Percentiles rank a stretch among this genome's conserved stretches.
Evolutionary conservation across 2,888 invertebrate genomes (phyloP).

Genomic region (Octonoba sinensis): DNA sequence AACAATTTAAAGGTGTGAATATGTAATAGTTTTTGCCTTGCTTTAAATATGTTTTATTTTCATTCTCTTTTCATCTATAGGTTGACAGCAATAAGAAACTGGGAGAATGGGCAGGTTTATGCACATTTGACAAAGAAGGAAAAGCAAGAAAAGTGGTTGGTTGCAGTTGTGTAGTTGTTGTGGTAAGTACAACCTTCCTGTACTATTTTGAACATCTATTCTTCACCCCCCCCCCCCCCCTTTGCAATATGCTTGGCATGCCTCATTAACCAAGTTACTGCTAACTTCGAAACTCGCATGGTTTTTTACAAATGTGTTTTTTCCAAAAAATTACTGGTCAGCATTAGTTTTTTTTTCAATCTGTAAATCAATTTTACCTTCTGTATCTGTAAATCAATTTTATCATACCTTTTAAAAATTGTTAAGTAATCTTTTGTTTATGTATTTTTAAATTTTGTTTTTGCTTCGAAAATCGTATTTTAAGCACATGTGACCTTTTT

Average conservation of each 20-base stretch:
- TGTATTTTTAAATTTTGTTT: too few species aligned
- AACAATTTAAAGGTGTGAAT: too few species aligned
- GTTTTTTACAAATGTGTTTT: too few species aligned
- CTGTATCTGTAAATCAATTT: too few species aligned
- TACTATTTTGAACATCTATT: not conserved
- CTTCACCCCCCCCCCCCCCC: too few species aligned
- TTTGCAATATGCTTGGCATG: too few species aligned
- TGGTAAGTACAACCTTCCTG: constrained; percentile 29
- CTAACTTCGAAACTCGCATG: too few species aligned
- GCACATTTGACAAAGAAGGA: constrained; percentile 99
- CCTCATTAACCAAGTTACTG: too few species aligned
- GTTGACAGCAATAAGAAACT: constrained; percentile 98
- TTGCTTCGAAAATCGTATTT: too few species aligned
- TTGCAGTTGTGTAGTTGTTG: constrained; percentile 67
- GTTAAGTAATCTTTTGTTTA: not conserved
- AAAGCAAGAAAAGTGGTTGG: constrained; percentile 87
- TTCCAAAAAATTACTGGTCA: not conserved
- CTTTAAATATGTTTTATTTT: too few species aligned
- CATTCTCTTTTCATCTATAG: constrained; percentile 18
- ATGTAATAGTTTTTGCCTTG: too few species aligned
- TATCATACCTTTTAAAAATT: not conserved
- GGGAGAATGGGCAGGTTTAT: constrained; percentile 99
- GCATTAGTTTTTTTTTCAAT: not conserved
- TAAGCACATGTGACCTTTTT: too few species aligned
- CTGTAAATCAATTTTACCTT: not conserved